phyloP scores from a whole-genome alignment of 2,888 invertebrate species.

The Xestia rhomboidea region DNA sequence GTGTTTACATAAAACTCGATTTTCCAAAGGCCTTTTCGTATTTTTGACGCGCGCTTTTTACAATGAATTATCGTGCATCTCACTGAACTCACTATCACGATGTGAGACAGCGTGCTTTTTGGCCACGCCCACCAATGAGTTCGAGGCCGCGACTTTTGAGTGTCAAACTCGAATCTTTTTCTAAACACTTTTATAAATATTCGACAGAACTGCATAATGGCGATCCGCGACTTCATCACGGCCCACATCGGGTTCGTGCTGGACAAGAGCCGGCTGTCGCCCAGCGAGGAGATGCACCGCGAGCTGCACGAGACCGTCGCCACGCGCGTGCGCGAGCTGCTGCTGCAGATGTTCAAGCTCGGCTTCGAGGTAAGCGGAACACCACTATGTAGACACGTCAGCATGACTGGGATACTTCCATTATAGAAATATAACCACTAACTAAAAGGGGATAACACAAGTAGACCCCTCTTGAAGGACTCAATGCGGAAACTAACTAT shows the following conservation, averaged over 20 bases:
- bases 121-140: too few relatives aligned
- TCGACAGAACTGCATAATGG: slow-evolving; percentile 82
- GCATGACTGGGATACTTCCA: background rate
- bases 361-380: slow-evolving; percentile 94
- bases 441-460: background rate
- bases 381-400: background rate
- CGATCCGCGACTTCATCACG: slow-evolving; percentile 81
- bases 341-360: slow-evolving; percentile 97
- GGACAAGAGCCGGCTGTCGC: slow-evolving; percentile 69
- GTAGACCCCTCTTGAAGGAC: background rate
- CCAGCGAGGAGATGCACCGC: slow-evolving; percentile 64
- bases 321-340: slow-evolving; percentile 80
- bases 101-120: too few relatives aligned
- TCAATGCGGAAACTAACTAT: background rate
- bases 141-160: background rate
- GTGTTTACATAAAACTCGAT: too few relatives aligned
- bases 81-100: too few relatives aligned
- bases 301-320: slow-evolving; percentile 76
- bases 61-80: too few relatives aligned
- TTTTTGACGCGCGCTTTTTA: too few relatives aligned
- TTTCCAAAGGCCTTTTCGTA: too few relatives aligned
- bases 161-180: background rate
- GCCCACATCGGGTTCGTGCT: slow-evolving; percentile 77
- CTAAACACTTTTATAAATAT: too few relatives aligned
- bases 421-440: background rate